Percentiles rank a stretch among this genome's conserved stretches.
Conservation (phyloP, 35 echinoderm and acorn worm species). For the Hemicentrotus pulcherrimus region DNA sequence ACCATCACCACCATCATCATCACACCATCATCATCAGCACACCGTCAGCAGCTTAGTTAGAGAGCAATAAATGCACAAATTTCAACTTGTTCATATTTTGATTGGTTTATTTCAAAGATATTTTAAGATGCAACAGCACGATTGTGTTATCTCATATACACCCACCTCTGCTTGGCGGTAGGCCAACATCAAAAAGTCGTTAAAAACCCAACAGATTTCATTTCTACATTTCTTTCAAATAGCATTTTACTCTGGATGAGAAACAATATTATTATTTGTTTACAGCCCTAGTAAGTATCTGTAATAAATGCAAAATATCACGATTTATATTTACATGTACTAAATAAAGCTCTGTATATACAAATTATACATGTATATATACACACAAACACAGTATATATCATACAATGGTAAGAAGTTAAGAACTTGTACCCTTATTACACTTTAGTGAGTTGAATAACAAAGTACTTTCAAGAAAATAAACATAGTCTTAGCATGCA, state of each 20-base stretch:
- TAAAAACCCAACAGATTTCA: not conserved
- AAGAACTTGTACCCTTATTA: not conserved
- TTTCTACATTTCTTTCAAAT: not conserved
- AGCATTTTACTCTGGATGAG: not conserved
- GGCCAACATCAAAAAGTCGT: not conserved
- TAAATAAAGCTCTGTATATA: not conserved
- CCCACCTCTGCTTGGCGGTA: no score
- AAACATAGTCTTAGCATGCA: not conserved
- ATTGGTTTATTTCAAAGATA: not conserved
- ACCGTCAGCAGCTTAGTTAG: not conserved
- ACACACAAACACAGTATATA: not conserved
- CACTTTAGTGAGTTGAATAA: not conserved
- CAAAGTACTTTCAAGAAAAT: not conserved
- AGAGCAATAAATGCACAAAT: not conserved
- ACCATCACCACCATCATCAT: not conserved
- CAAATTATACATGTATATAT: not conserved
- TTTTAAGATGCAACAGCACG: not conserved
- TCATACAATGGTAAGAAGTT: not conserved
- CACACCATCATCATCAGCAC: not conserved
- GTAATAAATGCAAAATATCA: not conserved
- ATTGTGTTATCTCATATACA: not conserved
- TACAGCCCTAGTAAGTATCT: not conserved
- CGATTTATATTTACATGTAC: not conserved
- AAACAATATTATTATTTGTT: not conserved
- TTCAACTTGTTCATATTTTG: not conserved